Evolutionary conservation across 1,140 invertebrate species (phyloP).

Genomic region (Meteorus sp.): DNA sequence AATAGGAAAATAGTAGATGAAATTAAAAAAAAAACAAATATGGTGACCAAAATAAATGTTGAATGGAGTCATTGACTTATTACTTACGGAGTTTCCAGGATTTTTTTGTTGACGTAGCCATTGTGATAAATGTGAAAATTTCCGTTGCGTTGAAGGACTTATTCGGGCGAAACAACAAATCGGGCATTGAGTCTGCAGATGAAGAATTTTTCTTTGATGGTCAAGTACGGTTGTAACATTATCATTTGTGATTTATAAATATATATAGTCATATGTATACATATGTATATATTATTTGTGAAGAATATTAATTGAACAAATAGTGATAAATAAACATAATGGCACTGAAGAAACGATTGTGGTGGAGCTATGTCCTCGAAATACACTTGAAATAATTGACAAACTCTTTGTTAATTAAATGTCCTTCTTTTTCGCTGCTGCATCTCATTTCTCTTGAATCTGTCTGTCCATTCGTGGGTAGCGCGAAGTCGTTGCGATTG

Average conservation of each 20-base stretch:
- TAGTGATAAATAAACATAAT: background rate
- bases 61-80: too few species aligned
- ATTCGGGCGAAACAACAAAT: conserved; percentile 55
- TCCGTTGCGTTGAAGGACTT: conserved; percentile 48
- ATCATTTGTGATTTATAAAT: conserved; percentile 23
- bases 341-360: background rate
- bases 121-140: conserved; percentile 43
- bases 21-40: conserved; percentile 22
- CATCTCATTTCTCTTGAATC: conserved; percentile 40
- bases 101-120: conserved; percentile 65
- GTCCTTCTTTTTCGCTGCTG: conserved; percentile 27
- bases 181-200: conserved; percentile 39
- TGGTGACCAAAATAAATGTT: too few species aligned
- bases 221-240: conserved; percentile 36
- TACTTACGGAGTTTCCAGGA: conserved; percentile 65
- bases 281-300: background rate
- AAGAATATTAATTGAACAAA: background rate
- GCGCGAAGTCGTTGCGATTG: conserved; percentile 26
- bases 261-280: too few species aligned
- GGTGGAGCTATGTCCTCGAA: background rate
- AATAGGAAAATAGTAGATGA: conserved; percentile 14
- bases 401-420: conserved; percentile 1
- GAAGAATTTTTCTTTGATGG: conserved; percentile 42
- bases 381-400: background rate
- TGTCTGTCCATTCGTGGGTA: conserved; percentile 27